Percentiles rank a stretch among this genome's conserved stretches.
Evolutionary conservation across 2,113 vertebrate genomes (phyloP).

Genomic region (Oxyura jamaicensis): DNA sequence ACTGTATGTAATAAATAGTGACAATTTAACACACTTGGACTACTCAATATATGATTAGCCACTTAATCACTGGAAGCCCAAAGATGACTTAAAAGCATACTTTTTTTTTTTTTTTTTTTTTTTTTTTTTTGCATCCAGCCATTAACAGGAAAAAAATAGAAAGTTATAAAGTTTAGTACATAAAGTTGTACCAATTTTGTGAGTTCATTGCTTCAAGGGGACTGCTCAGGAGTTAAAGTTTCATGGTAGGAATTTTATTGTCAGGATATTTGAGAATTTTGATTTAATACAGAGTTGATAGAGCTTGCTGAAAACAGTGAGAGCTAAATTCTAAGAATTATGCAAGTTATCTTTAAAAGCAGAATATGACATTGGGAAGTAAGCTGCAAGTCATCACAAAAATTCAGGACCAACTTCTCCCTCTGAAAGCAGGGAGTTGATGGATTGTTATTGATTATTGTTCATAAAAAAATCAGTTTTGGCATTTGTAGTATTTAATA

Average conservation of each 20-base stretch:
- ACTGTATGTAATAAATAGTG: background rate
- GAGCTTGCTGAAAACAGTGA: background rate
- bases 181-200: background rate
- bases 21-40: background rate
- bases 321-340: background rate
- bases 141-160: background rate
- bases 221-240: background rate
- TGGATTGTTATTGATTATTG: background rate
- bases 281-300: background rate
- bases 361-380: background rate
- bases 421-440: accelerated
- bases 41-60: background rate
- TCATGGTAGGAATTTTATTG: background rate
- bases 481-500: accelerated
- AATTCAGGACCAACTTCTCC: background rate
- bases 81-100: background rate
- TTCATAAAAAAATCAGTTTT: background rate
- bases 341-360: background rate
- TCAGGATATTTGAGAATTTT: background rate
- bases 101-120: background rate
- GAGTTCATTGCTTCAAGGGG: background rate
- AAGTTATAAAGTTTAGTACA: background rate
- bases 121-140: background rate
- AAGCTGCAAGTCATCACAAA: background rate
- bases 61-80: background rate